These are phyloP conservation scores for Pyxicephalus adspersus DNA, from an alignment of 2,113 vertebrate genomes.

Conservation along the genomic window DNA sequence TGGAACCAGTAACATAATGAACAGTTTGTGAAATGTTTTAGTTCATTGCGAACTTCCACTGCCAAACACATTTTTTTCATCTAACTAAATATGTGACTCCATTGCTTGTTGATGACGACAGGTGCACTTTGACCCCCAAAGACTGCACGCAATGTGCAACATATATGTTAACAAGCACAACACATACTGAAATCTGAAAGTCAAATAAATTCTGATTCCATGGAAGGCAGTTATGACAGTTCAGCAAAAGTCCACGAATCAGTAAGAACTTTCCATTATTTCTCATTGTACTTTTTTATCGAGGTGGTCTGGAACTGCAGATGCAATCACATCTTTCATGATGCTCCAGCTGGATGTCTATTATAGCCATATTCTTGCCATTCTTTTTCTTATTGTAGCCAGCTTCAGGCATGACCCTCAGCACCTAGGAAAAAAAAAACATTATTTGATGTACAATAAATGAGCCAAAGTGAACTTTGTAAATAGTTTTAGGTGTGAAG, in stretches of 20 bases:
- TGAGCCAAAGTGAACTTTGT: too few species aligned
- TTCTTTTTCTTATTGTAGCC: conserved; percentile 70
- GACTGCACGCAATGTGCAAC: neutral
- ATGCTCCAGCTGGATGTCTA: conserved; percentile 90
- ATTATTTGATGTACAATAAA: neutral
- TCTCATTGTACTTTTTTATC: conserved; percentile 70
- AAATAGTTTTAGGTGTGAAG: too few species aligned
- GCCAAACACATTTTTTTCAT: too few species aligned
- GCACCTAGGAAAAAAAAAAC: conserved; percentile 75
- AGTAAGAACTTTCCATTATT: conserved; percentile 38
- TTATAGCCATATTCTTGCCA: conserved; percentile 79
- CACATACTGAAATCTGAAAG: conserved; percentile 3
- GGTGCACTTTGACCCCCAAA: too few species aligned
- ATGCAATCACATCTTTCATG: conserved; percentile 91
- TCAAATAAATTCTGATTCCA: conserved; percentile 59
- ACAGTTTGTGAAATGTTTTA: too few species aligned
- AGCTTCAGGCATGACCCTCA: conserved; percentile 86
- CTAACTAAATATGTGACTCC: too few species aligned
- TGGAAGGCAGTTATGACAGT: conserved; percentile 38
- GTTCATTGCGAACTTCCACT: too few species aligned
- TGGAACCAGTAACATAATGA: too few species aligned
- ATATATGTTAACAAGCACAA: conserved; percentile 1
- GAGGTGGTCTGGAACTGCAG: conserved; percentile 88
- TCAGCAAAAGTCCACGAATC: conserved; percentile 55
- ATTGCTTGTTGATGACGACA: too few species aligned